Percentiles rank a stretch among this genome's conserved stretches.
These are phyloP conservation scores for Lycaon pictus DNA, from an alignment of 2,113 vertebrate genomes.

Conservation along the genomic window DNA sequence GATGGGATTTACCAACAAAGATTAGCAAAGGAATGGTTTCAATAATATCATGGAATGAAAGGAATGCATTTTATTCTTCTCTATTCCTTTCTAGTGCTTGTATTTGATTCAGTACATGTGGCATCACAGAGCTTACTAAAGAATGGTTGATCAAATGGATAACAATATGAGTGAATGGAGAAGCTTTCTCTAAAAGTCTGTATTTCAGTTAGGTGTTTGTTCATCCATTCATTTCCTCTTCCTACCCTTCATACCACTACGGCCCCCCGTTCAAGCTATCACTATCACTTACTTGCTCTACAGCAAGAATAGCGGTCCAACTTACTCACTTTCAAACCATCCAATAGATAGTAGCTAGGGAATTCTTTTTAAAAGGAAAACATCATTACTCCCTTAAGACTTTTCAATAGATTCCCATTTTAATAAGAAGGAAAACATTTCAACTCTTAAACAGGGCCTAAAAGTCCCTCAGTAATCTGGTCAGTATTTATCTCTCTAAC, in stretches of 20 bases:
- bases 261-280: neutral
- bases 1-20: neutral
- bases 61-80: neutral
- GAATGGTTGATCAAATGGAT: neutral
- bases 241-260: neutral
- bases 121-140: neutral
- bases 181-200: neutral
- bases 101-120: neutral
- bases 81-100: neutral
- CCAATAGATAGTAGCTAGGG: neutral
- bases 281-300: neutral
- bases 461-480: neutral
- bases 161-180: neutral
- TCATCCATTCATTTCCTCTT: neutral
- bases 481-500: neutral
- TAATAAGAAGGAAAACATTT: neutral
- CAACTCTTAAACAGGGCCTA: neutral
- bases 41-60: neutral
- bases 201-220: neutral
- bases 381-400: neutral
- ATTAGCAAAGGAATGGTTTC: neutral
- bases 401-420: conserved; percentile 11
- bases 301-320: neutral
- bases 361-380: conserved; percentile 38
- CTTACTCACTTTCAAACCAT: neutral